Evolutionary conservation across 2,888 invertebrate species (phyloP).

Genomic region (Drosophila borborema): DNA sequence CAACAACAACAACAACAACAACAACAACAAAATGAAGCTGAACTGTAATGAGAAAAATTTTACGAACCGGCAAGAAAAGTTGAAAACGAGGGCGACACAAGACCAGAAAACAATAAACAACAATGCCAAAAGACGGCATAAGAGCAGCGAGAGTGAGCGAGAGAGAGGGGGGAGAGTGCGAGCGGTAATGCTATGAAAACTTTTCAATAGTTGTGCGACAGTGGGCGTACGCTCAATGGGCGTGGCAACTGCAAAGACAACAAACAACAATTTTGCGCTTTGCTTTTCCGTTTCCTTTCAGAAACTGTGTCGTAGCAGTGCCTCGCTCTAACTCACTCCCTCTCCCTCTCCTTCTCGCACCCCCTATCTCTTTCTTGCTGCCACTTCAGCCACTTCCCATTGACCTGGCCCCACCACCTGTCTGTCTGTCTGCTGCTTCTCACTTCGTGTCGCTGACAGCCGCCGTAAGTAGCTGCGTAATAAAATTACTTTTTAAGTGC

Average conservation of each 20-base stretch:
- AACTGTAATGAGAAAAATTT: slow-evolving; percentile 77
- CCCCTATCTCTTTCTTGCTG: background rate
- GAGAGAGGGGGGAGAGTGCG: background rate
- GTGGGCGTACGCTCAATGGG: slow-evolving; percentile 49
- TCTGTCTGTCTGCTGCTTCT: slow-evolving; percentile 12
- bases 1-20: background rate
- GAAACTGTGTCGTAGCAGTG: slow-evolving; percentile 39
- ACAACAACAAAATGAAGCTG: slow-evolving; percentile 2
- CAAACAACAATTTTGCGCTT: slow-evolving; percentile 58
- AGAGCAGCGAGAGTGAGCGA: background rate
- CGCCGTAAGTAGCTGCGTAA: slow-evolving; percentile 76
- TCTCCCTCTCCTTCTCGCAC: background rate
- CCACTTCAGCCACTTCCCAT: background rate
- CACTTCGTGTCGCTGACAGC: slow-evolving; percentile 47
- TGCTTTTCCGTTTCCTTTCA: slow-evolving; percentile 62
- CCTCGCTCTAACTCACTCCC: background rate
- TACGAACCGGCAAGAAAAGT: slow-evolving; percentile 35
- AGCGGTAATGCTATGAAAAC: slow-evolving; percentile 45
- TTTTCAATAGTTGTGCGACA: slow-evolving; percentile 69
- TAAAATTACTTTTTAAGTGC: slow-evolving; percentile 81
- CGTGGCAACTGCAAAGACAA: slow-evolving; percentile 35
- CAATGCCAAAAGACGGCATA: slow-evolving; percentile 16
- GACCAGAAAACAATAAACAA: slow-evolving; percentile 61
- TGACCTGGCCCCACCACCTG: slow-evolving; percentile 1
- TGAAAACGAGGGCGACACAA: slow-evolving; percentile 47